Evolutionary conservation across 1,140 invertebrate species (phyloP).

Genomic region (Helicoverpa zea): DNA sequence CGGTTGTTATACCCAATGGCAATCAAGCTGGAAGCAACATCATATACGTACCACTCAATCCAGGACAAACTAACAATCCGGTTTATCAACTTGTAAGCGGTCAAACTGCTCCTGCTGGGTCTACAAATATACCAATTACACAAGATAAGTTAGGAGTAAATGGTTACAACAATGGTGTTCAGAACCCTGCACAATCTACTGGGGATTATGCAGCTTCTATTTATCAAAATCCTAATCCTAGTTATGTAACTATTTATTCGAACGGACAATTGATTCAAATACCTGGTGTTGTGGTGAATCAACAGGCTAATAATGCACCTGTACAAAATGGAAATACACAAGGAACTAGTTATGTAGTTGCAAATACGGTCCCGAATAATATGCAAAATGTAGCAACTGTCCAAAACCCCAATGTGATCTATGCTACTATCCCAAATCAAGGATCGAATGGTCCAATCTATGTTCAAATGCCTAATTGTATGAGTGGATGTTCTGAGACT

Average conservation of each 20-base stretch:
- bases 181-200: not conserved
- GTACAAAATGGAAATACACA: conserved; percentile 11
- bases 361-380: not conserved
- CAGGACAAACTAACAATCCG: not conserved
- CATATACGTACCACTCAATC: not conserved
- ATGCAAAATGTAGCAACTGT: not conserved
- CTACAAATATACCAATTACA: not conserved
- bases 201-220: not conserved
- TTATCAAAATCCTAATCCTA: not conserved
- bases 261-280: conserved; percentile 25
- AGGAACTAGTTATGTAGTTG: not conserved
- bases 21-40: conserved; percentile 20
- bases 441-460: not conserved
- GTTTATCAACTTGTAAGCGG: conserved; percentile 4
- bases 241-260: conserved; percentile 14
- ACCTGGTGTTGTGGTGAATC: conserved; percentile 21
- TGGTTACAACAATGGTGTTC: not conserved
- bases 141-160: conserved; percentile 4
- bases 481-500: not conserved
- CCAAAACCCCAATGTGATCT: conserved; percentile 1
- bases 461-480: conserved; percentile 17
- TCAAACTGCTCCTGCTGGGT: not conserved
- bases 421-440: conserved; percentile 17
- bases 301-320: not conserved
- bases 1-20: not conserved